Conservation (phyloP, 2,113 vertebrate species). For the Climacteris rufus region DNA sequence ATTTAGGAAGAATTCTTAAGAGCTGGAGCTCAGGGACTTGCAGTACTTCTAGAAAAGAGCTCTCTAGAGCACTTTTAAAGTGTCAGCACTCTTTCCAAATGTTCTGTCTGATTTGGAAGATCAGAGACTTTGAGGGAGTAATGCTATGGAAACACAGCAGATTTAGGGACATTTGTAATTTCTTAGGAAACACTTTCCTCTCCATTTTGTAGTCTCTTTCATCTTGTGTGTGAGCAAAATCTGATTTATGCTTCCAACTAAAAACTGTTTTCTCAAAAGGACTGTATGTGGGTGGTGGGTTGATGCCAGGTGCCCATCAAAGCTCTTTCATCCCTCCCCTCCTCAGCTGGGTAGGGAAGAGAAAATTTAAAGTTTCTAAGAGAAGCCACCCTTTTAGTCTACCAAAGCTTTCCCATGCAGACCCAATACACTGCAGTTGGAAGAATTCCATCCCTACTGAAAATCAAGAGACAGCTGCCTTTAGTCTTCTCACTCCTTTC, state of each 20-base stretch:
- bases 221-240: not conserved
- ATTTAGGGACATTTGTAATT: not conserved
- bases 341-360: not conserved
- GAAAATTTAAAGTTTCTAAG: not conserved
- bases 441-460: not conserved
- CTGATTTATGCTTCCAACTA: not conserved
- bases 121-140: not conserved
- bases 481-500: not conserved
- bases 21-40: not conserved
- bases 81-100: not conserved
- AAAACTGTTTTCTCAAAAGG: not conserved
- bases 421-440: not conserved
- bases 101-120: not conserved
- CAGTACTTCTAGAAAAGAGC: not conserved
- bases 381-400: not conserved
- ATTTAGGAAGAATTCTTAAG: not conserved
- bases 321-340: not conserved
- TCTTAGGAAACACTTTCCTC: not conserved
- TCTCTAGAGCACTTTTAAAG: not conserved
- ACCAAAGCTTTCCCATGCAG: not conserved
- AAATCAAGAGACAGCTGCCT: not conserved
- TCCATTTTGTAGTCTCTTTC: not conserved
- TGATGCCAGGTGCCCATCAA: not conserved
- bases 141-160: not conserved
- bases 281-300: not conserved